A percentile compares a stretch with the other conserved stretches of the same genome.
Evolutionary conservation across 1,140 invertebrate species (phyloP).

Genomic region (Dreissena polymorpha): DNA sequence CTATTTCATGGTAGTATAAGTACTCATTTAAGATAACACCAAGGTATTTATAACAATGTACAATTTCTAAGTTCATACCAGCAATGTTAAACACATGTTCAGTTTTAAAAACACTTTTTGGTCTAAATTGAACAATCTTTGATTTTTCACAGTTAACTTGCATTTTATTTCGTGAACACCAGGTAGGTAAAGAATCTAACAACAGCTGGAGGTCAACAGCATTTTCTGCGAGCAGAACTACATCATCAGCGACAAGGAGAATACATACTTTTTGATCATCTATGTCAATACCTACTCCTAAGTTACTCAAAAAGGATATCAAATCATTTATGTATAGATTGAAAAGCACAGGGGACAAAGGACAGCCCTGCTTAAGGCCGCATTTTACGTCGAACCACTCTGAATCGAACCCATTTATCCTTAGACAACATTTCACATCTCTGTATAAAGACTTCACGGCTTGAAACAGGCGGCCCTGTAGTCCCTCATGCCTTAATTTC

Average conservation of each 20-base stretch:
- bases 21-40: too few species aligned
- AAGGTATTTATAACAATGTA: too few species aligned
- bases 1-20: too few species aligned
- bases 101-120: too few species aligned
- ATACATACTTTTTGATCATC: background rate
- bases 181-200: background rate
- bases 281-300: background rate
- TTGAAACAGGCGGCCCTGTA: slow-evolving; percentile 2
- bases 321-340: slow-evolving; percentile 24
- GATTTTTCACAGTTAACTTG: slow-evolving; percentile 5
- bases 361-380: background rate
- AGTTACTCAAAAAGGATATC: background rate
- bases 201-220: background rate
- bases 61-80: too few species aligned
- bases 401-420: background rate
- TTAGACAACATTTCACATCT: slow-evolving; percentile 11
- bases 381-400: background rate
- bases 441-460: background rate
- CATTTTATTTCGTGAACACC: background rate
- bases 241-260: background rate
- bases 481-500: background rate
- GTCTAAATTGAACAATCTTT: slow-evolving; percentile 15
- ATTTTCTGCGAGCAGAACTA: background rate
- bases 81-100: too few species aligned
- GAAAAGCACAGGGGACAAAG: background rate